Base-by-base conservation (phyloP, 2,797 vertebrate species). In the Xiphorhynchus erythropygius region DNA sequence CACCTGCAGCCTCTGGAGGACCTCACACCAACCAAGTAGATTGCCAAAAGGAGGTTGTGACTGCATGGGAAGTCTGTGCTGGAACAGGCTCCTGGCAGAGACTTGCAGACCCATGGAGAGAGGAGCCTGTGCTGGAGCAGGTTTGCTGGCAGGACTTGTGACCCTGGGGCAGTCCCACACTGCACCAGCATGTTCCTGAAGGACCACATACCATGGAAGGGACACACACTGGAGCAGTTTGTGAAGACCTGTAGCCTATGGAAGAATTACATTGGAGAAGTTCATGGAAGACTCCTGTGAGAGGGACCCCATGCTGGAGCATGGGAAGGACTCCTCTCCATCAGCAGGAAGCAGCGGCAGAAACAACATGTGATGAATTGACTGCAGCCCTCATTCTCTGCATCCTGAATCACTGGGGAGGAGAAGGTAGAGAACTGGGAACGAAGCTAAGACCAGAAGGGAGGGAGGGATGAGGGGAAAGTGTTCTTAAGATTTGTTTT, bases 1-100 rank as follows among this genome's bases (percentile, higher is more conserved):
- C 9, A 35, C 32, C 62, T 57, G 70, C 14, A 71, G 32, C 18
- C 67, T 37, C 23, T 44, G 23, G 9, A 41, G 10, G 22, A 56
- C 5, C 32, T 25, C 42, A 57, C 0, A 0, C 14, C 30, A 71
- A 71, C 30, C 22, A 65, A 25, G 62, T 3, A 41, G 57, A 41
- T 8, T 22, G 21, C 33, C 25, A 32, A 24, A 52, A 73, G 25
- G 27, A 60, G 25, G 18, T 5, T 65, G 25, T 41, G 30, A 59
- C 30, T 10, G 33, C 22, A 16, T 35, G 59, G 15, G 10, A 59
- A 65, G 52, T 22, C 65, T 23, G 7, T 1, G 3, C 15, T 35
- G 52, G 22, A 65, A 18, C 12, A 64, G 30, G 22, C 14, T 53
- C 25, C 53, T 35, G 39, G 33, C 22, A 62, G 52, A 22, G 5